Evolutionary conservation across 2,888 invertebrate genomes (phyloP).

Genomic region (Drosophila formosana): DNA sequence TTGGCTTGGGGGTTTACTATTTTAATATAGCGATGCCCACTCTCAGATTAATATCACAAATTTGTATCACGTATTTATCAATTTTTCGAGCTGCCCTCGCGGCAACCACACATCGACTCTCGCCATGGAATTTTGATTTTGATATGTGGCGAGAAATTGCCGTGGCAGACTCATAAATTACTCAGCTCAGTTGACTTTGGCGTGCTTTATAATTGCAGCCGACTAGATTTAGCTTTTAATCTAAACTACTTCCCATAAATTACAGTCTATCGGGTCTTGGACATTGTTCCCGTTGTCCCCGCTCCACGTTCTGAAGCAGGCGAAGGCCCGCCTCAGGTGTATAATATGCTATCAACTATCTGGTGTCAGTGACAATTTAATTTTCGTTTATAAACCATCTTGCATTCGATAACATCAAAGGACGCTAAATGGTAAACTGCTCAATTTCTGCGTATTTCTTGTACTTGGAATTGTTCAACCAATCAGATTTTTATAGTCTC

Average conservation of each 20-base stretch:
- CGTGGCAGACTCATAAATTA: constrained; percentile 37
- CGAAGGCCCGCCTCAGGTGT: not conserved
- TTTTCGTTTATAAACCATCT: not conserved
- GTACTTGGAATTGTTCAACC: too few relatives aligned
- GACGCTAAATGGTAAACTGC: not conserved
- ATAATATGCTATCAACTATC: not conserved
- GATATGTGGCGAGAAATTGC: constrained; percentile 36
- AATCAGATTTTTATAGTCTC: too few relatives aligned
- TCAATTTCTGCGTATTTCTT: too few relatives aligned
- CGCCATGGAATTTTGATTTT: constrained; percentile 34
- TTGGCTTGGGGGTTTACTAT: not conserved
- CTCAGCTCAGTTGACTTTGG: constrained; percentile 18
- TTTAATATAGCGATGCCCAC: too few relatives aligned
- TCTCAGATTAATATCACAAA: too few relatives aligned
- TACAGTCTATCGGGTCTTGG: constrained; percentile 22
- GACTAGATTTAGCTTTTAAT: constrained; percentile 52
- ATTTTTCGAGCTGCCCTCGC: constrained; percentile 27
- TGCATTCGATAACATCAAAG: not conserved
- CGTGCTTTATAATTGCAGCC: constrained; percentile 26
- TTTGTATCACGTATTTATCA: not conserved
- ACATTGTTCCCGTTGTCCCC: not conserved
- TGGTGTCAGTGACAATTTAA: not conserved
- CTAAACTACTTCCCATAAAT: constrained; percentile 50
- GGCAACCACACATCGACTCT: constrained; percentile 2
- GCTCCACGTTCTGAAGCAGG: not conserved